Evolutionary conservation across 2,888 invertebrate species (phyloP).

Genomic region (Penaeus monodon): DNA sequence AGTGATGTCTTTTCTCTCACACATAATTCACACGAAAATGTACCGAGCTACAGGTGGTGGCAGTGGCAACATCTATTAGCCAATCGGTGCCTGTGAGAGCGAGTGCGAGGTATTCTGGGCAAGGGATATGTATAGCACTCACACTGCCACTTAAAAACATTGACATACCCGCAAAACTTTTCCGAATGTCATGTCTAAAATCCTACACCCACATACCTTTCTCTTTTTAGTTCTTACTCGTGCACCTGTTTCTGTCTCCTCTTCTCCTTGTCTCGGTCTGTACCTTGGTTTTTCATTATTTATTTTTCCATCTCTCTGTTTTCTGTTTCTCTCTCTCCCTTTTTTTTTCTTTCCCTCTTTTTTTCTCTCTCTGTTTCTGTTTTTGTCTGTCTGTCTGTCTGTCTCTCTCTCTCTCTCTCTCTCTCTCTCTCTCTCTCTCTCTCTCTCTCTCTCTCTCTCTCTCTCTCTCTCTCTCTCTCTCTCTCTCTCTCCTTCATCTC

Average conservation of each 20-base stretch:
- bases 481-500: not conserved
- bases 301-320: not conserved
- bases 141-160: too few relatives aligned
- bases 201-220: too few relatives aligned
- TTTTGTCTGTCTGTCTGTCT: not conserved
- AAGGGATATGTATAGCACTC: too few relatives aligned
- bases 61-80: too few relatives aligned
- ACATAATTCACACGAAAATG: too few relatives aligned
- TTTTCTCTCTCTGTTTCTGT: not conserved
- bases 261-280: not conserved
- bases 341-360: not conserved
- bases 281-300: not conserved
- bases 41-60: too few relatives aligned
- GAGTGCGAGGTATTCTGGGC: too few relatives aligned
- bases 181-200: too few relatives aligned
- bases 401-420: not conserved
- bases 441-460: constrained; percentile 2
- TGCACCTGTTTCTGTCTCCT: not conserved
- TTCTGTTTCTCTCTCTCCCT: not conserved
- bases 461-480: not conserved
- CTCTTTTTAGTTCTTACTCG: not conserved
- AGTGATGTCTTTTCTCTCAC: too few relatives aligned
- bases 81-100: too few relatives aligned
- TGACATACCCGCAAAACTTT: too few relatives aligned
- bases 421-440: constrained; percentile 3